These are phyloP conservation scores for Hipparchia sbordonii DNA, from an alignment of 2,888 invertebrate genomes.

Conservation along the genomic window DNA sequence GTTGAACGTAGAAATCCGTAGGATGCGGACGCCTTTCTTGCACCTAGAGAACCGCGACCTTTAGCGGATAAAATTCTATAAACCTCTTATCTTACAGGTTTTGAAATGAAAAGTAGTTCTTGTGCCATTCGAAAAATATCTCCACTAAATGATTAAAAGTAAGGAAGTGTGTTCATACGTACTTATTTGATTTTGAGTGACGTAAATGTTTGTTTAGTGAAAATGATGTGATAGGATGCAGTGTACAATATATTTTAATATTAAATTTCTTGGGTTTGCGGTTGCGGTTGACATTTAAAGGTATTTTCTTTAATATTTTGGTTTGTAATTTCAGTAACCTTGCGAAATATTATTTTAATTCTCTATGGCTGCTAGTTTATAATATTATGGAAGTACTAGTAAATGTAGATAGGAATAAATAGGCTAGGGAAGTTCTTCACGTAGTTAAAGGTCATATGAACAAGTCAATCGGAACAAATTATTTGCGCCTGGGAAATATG, in stretches of 20 bases:
- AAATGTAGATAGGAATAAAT: constrained; percentile 6
- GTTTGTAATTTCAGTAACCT: constrained; percentile 12
- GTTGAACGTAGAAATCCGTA: constrained; percentile 56
- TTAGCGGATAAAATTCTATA: constrained; percentile 44
- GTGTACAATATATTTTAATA: constrained; percentile 64
- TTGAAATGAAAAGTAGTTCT: constrained; percentile 16
- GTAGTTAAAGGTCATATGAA: constrained; percentile 34
- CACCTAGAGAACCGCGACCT: constrained; percentile 48
- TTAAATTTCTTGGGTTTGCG: constrained; percentile 64
- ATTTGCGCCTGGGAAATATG: constrained; percentile 17
- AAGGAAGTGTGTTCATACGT: neutral
- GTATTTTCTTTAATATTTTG: constrained; percentile 48
- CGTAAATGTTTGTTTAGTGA: constrained; percentile 67
- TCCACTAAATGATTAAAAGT: neutral
- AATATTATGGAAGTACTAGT: constrained; percentile 9
- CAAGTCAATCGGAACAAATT: constrained; percentile 34
- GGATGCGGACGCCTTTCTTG: constrained; percentile 52
- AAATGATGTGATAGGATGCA: constrained; percentile 60
- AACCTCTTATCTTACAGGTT: constrained; percentile 22
- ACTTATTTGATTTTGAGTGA: constrained; percentile 38
- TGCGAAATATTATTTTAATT: neutral
- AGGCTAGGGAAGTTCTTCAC: constrained; percentile 26
- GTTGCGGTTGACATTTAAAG: constrained; percentile 56
- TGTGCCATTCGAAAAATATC: neutral
- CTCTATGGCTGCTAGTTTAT: constrained; percentile 1